phyloP scores from a whole-genome alignment of 2,113 vertebrate genomes.

The Rattus norvegicus region DNA sequence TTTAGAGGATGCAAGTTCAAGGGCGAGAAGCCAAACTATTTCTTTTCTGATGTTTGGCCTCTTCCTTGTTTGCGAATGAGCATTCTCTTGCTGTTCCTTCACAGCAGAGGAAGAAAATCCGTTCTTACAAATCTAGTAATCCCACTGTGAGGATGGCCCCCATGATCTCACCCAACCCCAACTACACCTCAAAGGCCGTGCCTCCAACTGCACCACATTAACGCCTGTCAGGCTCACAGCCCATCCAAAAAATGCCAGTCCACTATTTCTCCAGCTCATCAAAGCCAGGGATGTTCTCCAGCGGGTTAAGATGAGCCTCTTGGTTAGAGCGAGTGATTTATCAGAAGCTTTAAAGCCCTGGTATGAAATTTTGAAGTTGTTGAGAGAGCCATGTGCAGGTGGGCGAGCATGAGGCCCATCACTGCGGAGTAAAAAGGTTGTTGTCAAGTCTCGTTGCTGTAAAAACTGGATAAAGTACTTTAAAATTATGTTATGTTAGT shows the following conservation, averaged over 20 bases:
- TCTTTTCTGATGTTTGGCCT: not conserved
- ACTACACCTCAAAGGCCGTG: not conserved
- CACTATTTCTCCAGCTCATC: not conserved
- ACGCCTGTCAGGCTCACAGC: not conserved
- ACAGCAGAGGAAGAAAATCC: not conserved
- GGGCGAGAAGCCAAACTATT: not conserved
- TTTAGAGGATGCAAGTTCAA: not conserved
- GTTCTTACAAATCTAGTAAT: not conserved
- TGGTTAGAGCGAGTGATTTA: not conserved
- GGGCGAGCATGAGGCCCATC: fast-evolving
- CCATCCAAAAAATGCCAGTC: not conserved
- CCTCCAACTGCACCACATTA: too few relatives aligned
- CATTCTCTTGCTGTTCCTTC: not conserved
- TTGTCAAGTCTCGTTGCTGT: not conserved
- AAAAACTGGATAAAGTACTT: not conserved
- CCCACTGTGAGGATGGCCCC: not conserved
- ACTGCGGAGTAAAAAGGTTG: not conserved
- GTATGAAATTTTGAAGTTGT: too few relatives aligned
- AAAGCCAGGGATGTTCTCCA: not conserved
- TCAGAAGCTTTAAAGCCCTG: not conserved
- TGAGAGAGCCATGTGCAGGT: not conserved
- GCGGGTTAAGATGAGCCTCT: not conserved
- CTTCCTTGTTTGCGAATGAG: not conserved
- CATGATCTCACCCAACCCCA: not conserved
- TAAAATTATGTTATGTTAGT: not conserved